A percentile compares a stretch with the other conserved stretches of the same genome.
Evolutionary conservation across 2,797 vertebrate species (phyloP).

Genomic region (Furcifer pardalis): DNA sequence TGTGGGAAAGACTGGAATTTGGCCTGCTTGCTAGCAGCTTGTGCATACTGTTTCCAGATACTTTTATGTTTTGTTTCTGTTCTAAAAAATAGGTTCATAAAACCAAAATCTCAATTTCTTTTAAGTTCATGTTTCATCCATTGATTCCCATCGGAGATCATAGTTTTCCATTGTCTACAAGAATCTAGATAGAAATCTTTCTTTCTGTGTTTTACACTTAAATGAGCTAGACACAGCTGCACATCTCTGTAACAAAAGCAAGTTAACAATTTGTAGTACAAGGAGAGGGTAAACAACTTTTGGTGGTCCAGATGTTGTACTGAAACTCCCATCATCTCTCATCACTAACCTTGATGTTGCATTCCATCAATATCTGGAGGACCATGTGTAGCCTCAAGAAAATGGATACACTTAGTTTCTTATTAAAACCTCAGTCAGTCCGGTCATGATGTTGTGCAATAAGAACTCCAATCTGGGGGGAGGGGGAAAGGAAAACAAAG

Average conservation of each 20-base stretch:
- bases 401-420: not conserved
- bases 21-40: conserved; percentile 11
- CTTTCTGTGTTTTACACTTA: not conserved
- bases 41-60: not conserved
- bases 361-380: not conserved
- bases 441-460: not conserved
- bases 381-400: not conserved
- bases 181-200: not conserved
- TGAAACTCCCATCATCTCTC: not conserved
- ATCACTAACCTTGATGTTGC: not conserved
- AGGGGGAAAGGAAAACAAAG: too few species aligned
- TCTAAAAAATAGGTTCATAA: conserved; percentile 3
- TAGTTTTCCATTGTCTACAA: not conserved
- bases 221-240: not conserved
- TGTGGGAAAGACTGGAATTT: not conserved
- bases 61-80: conserved; percentile 4
- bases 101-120: not conserved
- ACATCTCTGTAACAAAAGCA: not conserved
- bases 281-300: not conserved
- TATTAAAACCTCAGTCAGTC: not conserved
- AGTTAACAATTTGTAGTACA: not conserved
- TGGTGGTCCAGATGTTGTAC: not conserved
- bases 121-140: conserved; percentile 12
- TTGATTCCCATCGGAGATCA: conserved; percentile 7
- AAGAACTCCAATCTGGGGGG: too few species aligned